phyloP scores from a whole-genome alignment of 2,888 invertebrate genomes.

The Cylloceria caligata region DNA sequence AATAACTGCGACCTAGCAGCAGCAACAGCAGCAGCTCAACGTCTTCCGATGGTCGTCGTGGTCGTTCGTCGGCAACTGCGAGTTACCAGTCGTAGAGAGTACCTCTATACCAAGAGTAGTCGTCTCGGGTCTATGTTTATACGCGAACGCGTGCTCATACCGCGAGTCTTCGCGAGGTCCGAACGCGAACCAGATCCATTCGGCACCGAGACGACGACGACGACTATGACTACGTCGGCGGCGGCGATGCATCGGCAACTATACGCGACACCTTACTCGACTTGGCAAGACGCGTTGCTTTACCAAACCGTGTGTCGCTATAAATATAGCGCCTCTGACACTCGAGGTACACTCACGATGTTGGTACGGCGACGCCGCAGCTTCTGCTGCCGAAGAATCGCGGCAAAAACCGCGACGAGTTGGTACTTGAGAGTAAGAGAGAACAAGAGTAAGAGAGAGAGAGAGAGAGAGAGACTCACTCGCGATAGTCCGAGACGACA shows the following conservation, averaged over 20 bases:
- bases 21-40: slow-evolving; percentile 47
- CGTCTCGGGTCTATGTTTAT: slow-evolving; percentile 65
- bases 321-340: slow-evolving; percentile 61
- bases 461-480: slow-evolving; percentile 43
- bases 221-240: slow-evolving; percentile 46
- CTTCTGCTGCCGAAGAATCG: slow-evolving; percentile 56
- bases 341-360: slow-evolving; percentile 56
- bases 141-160: slow-evolving; percentile 47
- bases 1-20: slow-evolving; percentile 74
- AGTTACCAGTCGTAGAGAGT: slow-evolving; percentile 37
- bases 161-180: slow-evolving; percentile 46
- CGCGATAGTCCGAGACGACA: slow-evolving; percentile 64
- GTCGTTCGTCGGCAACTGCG: slow-evolving; percentile 40
- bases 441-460: slow-evolving; percentile 20
- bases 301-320: slow-evolving; percentile 74
- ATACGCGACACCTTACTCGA: slow-evolving; percentile 81
- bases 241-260: slow-evolving; percentile 63
- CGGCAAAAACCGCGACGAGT: slow-evolving; percentile 55
- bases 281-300: slow-evolving; percentile 80
- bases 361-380: slow-evolving; percentile 56
- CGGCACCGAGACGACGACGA: slow-evolving; percentile 66
- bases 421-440: slow-evolving; percentile 14
- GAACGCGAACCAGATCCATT: slow-evolving; percentile 78
- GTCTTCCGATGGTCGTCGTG: slow-evolving; percentile 44
- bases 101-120: slow-evolving; percentile 26